Evolutionary conservation across 2,888 invertebrate genomes (phyloP), one percentile per base, ranked within the genome.

Genomic region (Cephus rjabovi): DNA sequence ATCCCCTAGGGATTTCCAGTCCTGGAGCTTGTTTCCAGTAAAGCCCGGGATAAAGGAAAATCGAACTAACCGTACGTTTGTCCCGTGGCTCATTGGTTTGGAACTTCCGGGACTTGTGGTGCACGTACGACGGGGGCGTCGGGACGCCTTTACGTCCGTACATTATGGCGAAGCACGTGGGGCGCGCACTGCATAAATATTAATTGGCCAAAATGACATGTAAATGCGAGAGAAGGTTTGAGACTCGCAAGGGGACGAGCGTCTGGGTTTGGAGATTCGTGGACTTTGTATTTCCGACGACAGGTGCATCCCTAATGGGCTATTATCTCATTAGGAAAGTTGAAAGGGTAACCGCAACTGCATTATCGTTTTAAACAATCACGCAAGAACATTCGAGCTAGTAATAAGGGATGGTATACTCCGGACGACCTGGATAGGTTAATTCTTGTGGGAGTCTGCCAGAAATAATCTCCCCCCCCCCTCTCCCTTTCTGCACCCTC

Each of bases 241-340:
- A 88, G 88, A 87, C 87, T 87, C 86, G 82, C 81, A 81, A 79
- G 76, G 77, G 78, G 40, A 40, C 0, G 40, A 40, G 2, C 15
- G 40, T 2, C 40, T 40, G 15, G 1, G 15, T 15, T 15, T 40
- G 40, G 40, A 40, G 15, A 40, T 15, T 15, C 15, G 40, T 15
- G 15, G 40, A 40, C 15, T 40, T 40, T 40, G 40, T 40, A 40
- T 15, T 40, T 40, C 40, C 86, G 87, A 89, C 89, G 87, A 85
- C 86, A 89, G 88, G 89, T 88, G 90, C 90, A 90, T 90, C 88
- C 89, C 87, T 89, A 90, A 90, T 89, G 88, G 89, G 89, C 90
- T 88, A 90, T 90, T 90, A 90, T 90, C 90, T 89, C 89, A 90
- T 90, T 90, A 89, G 89, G 40, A 15, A 15, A 6, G 6, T 15